A percentile compares a stretch with the other conserved stretches of the same genome.
Evolutionary conservation across 64 coral and sea anemone genomes (phyloP).

Genomic region (Pachyseris speciosa): DNA sequence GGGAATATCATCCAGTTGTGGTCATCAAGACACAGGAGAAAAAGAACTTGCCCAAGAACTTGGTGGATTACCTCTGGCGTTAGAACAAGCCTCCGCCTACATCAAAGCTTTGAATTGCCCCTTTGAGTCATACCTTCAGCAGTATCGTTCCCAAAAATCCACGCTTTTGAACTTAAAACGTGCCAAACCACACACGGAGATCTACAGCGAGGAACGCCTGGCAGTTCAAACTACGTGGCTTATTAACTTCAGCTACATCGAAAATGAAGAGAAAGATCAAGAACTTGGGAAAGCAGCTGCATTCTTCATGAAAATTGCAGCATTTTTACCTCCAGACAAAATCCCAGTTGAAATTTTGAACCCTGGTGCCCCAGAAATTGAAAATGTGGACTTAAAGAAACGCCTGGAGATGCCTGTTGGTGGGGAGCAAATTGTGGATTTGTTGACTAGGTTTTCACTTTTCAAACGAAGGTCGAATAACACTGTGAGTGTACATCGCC

Average conservation of each 20-base stretch:
- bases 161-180: slow-evolving; percentile 13
- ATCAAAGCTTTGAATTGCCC: not conserved
- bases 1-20: not conserved
- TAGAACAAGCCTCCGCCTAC: slow-evolving; percentile 66
- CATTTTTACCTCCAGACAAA: slow-evolving; percentile 39
- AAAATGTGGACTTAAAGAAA: not conserved
- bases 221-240: slow-evolving; percentile 67
- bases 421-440: not conserved
- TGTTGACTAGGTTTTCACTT: slow-evolving; percentile 54
- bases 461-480: slow-evolving; percentile 14
- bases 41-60: slow-evolving; percentile 7
- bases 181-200: not conserved
- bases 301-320: slow-evolving; percentile 52
- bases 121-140: slow-evolving; percentile 15
- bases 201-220: slow-evolving; percentile 10
- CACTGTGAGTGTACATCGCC: slow-evolving; percentile 29
- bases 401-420: not conserved
- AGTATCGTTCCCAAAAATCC: slow-evolving; percentile 17
- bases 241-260: slow-evolving; percentile 46
- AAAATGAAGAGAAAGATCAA: not conserved
- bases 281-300: not conserved
- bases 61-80: slow-evolving; percentile 58
- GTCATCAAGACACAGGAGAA: not conserved
- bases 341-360: slow-evolving; percentile 68
- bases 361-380: not conserved